phyloP scores from a whole-genome alignment of 2,113 vertebrate genomes.

The Reinhardtius hippoglossoides region DNA sequence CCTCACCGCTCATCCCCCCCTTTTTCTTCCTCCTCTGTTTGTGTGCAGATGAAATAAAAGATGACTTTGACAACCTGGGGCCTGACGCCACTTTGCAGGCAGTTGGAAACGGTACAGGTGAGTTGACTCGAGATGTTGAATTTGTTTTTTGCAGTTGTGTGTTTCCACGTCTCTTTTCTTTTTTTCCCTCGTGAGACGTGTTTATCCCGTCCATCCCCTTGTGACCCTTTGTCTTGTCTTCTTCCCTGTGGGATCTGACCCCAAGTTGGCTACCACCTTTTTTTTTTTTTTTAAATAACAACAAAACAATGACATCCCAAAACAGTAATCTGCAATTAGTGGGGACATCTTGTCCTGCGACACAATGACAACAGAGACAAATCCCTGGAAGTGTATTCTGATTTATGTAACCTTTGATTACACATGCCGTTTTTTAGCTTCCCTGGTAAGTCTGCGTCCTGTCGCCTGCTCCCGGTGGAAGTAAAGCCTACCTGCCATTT shows the following conservation, averaged over 20 bases:
- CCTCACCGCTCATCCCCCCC: not conserved
- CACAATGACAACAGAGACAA: conserved; percentile 12
- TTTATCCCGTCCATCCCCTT: not conserved
- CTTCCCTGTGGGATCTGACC: not conserved
- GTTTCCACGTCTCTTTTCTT: not conserved
- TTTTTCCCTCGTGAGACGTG: not conserved
- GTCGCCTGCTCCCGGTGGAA: conserved; percentile 43
- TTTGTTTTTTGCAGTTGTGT: no score
- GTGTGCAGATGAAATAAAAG: conserved; percentile 96
- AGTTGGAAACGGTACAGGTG: conserved; percentile 96
- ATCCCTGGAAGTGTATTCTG: conserved; percentile 24
- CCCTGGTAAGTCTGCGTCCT: conserved; percentile 33
- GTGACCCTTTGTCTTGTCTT: not conserved
- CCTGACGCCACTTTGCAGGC: conserved; percentile 90
- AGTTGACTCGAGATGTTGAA: conserved; percentile 58
- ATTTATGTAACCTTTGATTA: conserved; percentile 40
- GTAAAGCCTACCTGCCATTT: conserved; percentile 70
- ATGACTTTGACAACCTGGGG: conserved; percentile 95
- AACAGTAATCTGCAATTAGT: conserved; percentile 32
- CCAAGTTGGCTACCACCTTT: not conserved
- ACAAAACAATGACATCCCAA: conserved; percentile 28
- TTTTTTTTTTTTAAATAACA: not conserved
- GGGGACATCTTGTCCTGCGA: conserved; percentile 20
- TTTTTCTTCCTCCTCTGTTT: conserved; percentile 55
- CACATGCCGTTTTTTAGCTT: not conserved